These are phyloP conservation scores for Loris lydekkerianus DNA, from an alignment of 2,797 vertebrate species.

Conservation along the genomic window DNA sequence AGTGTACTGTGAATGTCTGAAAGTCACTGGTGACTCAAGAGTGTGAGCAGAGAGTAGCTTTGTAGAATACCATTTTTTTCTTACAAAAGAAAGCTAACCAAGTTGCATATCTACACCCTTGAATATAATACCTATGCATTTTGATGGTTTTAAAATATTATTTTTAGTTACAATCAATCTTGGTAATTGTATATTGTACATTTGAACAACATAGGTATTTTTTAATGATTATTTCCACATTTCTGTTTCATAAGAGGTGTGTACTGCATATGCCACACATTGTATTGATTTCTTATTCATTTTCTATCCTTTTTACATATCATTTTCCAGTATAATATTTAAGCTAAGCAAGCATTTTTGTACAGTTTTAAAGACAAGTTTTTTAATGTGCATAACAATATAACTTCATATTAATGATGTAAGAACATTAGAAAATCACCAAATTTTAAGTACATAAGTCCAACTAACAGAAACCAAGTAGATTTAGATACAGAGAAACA, in stretches of 20 bases:
- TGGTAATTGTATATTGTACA: conserved; percentile 75
- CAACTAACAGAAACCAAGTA: not conserved
- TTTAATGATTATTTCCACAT: conserved; percentile 62
- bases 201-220: conserved; percentile 60
- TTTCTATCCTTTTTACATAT: conserved; percentile 64
- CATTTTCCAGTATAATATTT: conserved; percentile 81
- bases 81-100: conserved; percentile 44
- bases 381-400: conserved; percentile 44
- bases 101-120: not conserved
- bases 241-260: conserved; percentile 59
- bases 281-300: conserved; percentile 79
- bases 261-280: conserved; percentile 72
- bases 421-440: conserved; percentile 37
- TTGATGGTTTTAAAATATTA: conserved; percentile 67
- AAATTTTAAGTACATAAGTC: not conserved
- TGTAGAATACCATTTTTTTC: conserved; percentile 61
- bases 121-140: conserved; percentile 76
- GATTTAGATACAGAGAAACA: conserved; percentile 20
- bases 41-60: not conserved
- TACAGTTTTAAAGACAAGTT: conserved; percentile 66
- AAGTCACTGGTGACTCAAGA: conserved; percentile 51
- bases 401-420: conserved; percentile 14
- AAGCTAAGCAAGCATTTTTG: conserved; percentile 53
- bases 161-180: conserved; percentile 77
- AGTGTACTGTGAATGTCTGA: conserved; percentile 54